Evolutionary conservation across 53 echinoderm and acorn worm species (phyloP).

Genomic region (Paelopatides confundens): DNA sequence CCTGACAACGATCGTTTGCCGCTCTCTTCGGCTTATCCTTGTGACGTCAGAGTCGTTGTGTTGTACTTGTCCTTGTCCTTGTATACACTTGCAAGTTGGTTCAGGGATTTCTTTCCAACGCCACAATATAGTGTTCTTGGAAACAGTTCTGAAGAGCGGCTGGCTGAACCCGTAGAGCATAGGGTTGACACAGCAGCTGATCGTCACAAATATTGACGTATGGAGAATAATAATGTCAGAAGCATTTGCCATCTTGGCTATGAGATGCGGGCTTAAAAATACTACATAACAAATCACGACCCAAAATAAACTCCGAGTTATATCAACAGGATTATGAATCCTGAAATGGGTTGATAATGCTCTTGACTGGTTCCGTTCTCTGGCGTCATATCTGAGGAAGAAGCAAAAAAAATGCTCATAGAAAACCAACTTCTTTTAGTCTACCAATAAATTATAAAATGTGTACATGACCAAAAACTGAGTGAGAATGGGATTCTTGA

Average conservation of each 20-base stretch:
- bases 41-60: not conserved
- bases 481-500: no score
- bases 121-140: not conserved
- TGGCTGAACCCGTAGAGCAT: conserved; percentile 18
- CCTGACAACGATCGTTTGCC: not conserved
- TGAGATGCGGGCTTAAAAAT: not conserved
- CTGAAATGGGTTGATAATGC: not conserved
- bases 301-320: not conserved
- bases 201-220: not conserved
- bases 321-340: not conserved
- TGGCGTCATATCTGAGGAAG: no score
- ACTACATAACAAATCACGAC: not conserved
- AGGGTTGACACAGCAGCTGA: conserved; percentile 13
- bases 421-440: no score
- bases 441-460: no score
- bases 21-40: not conserved
- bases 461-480: no score
- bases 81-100: conserved; percentile 10
- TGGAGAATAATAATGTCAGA: not conserved
- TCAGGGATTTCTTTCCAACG: conserved; percentile 14
- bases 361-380: not conserved
- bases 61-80: not conserved
- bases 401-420: no score
- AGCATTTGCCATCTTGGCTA: not conserved
- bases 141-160: not conserved